These are phyloP conservation scores for Notodonta ziczac DNA, from an alignment of 2,888 invertebrate species.

Conservation along the genomic window DNA sequence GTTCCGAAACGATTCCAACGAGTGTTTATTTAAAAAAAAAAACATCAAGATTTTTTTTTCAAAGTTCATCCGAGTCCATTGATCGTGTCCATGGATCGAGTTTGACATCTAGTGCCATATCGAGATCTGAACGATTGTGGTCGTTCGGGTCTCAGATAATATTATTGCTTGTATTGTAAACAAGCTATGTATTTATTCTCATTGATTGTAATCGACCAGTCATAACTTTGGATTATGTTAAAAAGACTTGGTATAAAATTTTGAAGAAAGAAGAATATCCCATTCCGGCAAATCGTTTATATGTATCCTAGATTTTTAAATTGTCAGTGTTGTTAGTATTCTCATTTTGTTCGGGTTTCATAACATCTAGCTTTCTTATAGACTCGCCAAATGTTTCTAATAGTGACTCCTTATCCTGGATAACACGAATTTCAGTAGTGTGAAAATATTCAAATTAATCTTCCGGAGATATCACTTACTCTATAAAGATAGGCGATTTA, in stretches of 20 bases:
- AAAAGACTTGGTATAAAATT: no score
- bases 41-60: conserved; percentile 72
- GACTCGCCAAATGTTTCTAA: no score
- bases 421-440: no score
- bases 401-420: no score
- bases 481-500: background rate
- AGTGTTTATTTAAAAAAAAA: conserved; percentile 76
- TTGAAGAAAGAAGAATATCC: no score
- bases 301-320: no score
- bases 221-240: background rate
- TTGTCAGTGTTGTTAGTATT: no score
- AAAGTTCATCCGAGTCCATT: conserved; percentile 67
- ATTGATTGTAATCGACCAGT: conserved; percentile 31
- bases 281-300: no score
- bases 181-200: conserved; percentile 31
- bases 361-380: no score
- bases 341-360: no score
- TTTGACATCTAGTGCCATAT: conserved; percentile 66
- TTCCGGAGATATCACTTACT: no score
- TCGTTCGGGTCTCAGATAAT: conserved; percentile 51
- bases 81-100: conserved; percentile 56
- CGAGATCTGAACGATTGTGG: conserved; percentile 56
- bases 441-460: no score
- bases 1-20: conserved; percentile 72
- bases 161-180: conserved; percentile 46